Evolutionary conservation across 2,113 vertebrate genomes (phyloP).

Genomic region (Sylvia atricapilla): DNA sequence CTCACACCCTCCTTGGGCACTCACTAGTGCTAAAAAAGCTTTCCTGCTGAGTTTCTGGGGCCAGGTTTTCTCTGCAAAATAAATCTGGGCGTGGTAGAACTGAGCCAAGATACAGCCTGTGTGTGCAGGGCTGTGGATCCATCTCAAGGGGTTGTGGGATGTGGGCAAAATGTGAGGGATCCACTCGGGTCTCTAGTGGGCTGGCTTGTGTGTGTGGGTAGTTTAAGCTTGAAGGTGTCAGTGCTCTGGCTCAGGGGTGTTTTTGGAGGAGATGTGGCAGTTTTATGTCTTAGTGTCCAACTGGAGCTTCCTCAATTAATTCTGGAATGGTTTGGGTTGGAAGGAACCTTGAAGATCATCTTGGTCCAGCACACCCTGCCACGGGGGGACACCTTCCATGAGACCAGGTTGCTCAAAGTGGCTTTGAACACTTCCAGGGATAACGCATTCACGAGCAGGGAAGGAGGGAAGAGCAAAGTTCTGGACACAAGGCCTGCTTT

Average conservation of each 20-base stretch:
- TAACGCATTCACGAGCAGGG: background rate
- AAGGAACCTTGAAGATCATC: background rate
- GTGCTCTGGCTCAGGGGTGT: background rate
- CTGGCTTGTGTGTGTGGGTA: accelerated
- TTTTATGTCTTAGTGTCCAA: background rate
- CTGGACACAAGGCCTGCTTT: background rate
- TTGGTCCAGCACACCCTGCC: too few relatives aligned
- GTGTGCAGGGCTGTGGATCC: background rate
- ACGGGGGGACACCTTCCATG: too few relatives aligned
- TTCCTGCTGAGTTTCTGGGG: background rate
- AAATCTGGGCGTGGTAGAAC: accelerated
- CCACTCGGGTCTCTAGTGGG: background rate
- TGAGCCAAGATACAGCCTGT: accelerated
- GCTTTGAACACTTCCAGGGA: background rate
- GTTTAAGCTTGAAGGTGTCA: background rate
- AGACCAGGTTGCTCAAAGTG: background rate
- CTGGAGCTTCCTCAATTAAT: background rate
- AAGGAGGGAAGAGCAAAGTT: background rate
- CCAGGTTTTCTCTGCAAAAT: background rate
- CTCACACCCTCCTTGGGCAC: background rate
- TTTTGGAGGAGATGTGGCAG: background rate
- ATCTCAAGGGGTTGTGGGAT: accelerated
- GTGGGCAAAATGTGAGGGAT: accelerated
- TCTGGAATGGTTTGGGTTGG: background rate
- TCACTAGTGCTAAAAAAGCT: background rate